phyloP scores from a whole-genome alignment of 2,797 vertebrate genomes.

The Peromyscus eremicus region DNA sequence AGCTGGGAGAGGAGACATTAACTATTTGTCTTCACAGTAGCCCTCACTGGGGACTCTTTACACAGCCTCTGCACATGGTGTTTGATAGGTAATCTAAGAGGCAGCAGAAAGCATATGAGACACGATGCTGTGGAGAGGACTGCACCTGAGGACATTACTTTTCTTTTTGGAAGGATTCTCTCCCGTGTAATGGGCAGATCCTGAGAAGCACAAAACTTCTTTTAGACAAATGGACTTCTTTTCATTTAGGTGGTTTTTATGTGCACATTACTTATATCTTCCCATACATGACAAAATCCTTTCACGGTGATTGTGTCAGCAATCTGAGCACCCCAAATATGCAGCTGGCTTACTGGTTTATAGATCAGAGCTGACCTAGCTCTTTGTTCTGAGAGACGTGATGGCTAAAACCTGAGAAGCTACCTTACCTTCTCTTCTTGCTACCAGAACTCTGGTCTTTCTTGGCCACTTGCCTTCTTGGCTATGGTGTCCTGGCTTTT shows the following conservation, averaged over 20 bases:
- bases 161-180: conserved; percentile 56
- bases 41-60: conserved; percentile 82
- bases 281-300: conserved; percentile 44
- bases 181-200: conserved; percentile 9
- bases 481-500: not conserved
- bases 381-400: not conserved
- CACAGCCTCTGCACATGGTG: conserved; percentile 75
- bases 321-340: conserved; percentile 38
- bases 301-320: conserved; percentile 25
- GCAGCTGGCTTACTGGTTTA: conserved; percentile 57
- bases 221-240: conserved; percentile 53
- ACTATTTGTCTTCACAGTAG: conserved; percentile 88
- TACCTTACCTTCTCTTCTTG: not conserved
- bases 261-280: conserved; percentile 44
- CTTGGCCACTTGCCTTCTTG: not conserved
- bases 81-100: conserved; percentile 65
- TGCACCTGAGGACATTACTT: not conserved
- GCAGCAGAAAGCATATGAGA: not conserved
- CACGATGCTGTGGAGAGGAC: not conserved
- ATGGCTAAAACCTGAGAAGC: not conserved
- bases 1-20: conserved; percentile 89
- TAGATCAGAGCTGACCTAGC: conserved; percentile 21
- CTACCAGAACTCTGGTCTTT: conserved; percentile 34
- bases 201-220: conserved; percentile 6
- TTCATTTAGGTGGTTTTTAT: conserved; percentile 42